Base-by-base conservation (phyloP, 64 coral and sea anemone species). In the Actinia tenebrosa region DNA sequence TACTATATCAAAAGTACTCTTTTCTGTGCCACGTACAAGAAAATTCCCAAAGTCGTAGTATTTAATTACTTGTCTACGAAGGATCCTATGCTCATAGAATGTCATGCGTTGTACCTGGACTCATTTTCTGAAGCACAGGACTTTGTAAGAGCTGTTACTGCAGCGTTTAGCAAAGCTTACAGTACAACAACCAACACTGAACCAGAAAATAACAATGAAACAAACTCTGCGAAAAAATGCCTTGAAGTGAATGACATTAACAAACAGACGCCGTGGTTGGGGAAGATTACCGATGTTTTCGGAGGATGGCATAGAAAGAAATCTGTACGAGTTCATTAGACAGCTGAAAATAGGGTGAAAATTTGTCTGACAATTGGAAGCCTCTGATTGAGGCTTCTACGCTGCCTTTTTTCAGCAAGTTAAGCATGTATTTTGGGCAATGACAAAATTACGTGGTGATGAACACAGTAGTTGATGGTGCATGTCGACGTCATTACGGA, bases 21-120 rank as follows among this genome's bases (percentile, higher is more conserved):
- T 3, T 91, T 91, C 66, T 91, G 90, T 59, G 90, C 90, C 30
- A 91, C 84, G 22, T 91, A 87, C 61, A 91, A 91, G 78, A 91
- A 91, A 63, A 87, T 91, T 46, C 90, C 90, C 2, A 87, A 87
- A 83, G 90, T 91, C 5, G 90, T 91, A 1, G 90, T 80, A 2
- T 91, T 91, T 27, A 91, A 91, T 23, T 91, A 91, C 45, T 25
- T 87, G 7, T 62, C n/a, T 13, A 79, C 16, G 14, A 82, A 80
- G 1, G 80, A 79, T 8, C 84, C 84, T 37, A 64, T 17, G 18
- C 37, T 72, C 5, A 52, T 91, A 1, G 84, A 91, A 44, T 91
- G 90, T 47, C 90, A 91, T 44, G 90, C 85, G 45, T 59, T 91
- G 80, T 80, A 85, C 1, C 75, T 80, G 1, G 63, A 71, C 4